These are phyloP conservation scores for Euura lappo DNA, from an alignment of 1,140 invertebrate genomes.

Conservation along the genomic window DNA sequence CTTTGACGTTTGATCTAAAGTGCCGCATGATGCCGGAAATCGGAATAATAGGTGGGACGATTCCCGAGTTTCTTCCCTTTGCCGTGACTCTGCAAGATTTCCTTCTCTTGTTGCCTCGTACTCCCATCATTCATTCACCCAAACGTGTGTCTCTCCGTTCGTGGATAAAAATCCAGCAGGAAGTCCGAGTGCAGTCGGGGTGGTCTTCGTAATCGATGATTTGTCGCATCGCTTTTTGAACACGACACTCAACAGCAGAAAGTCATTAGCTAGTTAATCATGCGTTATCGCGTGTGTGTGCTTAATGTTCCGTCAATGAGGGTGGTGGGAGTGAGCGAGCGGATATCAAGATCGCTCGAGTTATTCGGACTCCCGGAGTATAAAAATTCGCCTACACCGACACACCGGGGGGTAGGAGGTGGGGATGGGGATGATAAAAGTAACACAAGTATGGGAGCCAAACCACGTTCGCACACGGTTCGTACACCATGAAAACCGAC, in stretches of 20 bases:
- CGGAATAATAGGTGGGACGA: background rate
- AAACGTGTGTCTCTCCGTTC: too few species aligned
- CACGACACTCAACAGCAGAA: conserved; percentile 28
- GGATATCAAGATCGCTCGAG: background rate
- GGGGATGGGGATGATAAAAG: conserved; percentile 25
- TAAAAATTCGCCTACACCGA: too few species aligned
- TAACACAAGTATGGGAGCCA: conserved; percentile 32
- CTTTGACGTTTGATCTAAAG: background rate
- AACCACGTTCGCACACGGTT: background rate
- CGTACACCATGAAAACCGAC: too few species aligned
- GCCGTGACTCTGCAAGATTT: background rate
- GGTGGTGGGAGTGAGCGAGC: conserved; percentile 38
- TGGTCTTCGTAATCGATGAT: conserved; percentile 19
- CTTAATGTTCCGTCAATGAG: conserved; percentile 60
- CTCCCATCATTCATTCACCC: background rate
- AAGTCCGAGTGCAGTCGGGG: too few species aligned
- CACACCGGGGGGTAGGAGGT: conserved; percentile 20
- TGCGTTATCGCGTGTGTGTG: conserved; percentile 57
- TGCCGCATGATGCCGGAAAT: background rate
- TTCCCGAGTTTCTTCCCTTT: background rate
- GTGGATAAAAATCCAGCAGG: too few species aligned
- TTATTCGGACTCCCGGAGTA: background rate
- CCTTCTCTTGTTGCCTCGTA: background rate
- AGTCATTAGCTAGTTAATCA: conserved; percentile 61
- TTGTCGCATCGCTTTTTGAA: background rate